Conservation (phyloP, 2,888 invertebrate genomes). For the Eristalis tenax region DNA sequence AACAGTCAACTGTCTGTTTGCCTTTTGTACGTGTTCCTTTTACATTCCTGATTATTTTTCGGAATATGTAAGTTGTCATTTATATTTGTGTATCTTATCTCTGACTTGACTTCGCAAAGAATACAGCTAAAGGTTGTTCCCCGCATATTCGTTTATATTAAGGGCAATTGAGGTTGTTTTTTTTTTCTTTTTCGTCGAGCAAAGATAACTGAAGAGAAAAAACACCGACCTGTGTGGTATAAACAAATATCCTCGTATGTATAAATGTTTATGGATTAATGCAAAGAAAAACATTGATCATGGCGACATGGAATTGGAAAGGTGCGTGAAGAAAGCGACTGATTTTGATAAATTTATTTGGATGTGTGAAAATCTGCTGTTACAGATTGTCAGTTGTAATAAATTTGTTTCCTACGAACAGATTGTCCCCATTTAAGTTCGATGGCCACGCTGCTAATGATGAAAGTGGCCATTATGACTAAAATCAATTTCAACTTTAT, state of each 20-base stretch:
- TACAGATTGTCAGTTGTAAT: no score
- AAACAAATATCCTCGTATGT: background rate
- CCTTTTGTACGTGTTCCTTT: conserved; percentile 7
- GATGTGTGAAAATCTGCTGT: no score
- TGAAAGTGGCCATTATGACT: background rate
- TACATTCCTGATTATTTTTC: conserved; percentile 1
- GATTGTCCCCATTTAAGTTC: background rate
- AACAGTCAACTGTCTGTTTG: background rate
- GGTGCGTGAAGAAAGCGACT: no score
- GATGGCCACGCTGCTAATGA: background rate
- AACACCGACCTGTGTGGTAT: background rate
- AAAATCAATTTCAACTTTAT: background rate
- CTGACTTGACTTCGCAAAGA: background rate
- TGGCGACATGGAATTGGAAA: background rate
- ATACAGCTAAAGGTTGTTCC: background rate
- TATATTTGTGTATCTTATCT: background rate
- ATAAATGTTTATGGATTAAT: background rate
- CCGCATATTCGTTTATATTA: background rate
- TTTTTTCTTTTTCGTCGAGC: background rate
- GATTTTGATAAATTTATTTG: no score
- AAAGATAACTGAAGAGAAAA: background rate
- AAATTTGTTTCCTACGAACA: no score
- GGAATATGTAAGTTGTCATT: background rate
- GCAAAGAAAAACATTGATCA: background rate
- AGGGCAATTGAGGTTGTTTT: background rate